Evolutionary conservation across 2,797 vertebrate genomes (phyloP).

Genomic region (Gastrophryne carolinensis): DNA sequence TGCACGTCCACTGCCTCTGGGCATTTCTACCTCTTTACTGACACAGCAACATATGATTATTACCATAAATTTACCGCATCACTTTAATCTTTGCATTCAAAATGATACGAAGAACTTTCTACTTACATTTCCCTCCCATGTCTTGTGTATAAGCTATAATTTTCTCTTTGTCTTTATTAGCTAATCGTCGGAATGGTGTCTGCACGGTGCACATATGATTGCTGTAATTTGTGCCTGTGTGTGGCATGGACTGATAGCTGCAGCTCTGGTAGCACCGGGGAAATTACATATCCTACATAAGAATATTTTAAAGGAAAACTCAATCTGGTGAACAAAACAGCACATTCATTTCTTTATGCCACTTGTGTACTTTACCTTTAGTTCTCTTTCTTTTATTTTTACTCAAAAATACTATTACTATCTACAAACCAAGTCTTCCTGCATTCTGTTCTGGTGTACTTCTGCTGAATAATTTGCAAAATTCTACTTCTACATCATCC

Average conservation of each 20-base stretch:
- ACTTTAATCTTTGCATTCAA: neutral
- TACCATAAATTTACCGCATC: neutral
- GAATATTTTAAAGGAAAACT: too few species aligned
- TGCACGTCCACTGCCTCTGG: conserved; percentile 16
- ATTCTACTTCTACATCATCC: too few species aligned
- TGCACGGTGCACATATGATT: neutral
- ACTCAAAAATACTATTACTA: too few species aligned
- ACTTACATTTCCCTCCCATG: neutral
- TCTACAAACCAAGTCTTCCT: too few species aligned
- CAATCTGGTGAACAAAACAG: too few species aligned
- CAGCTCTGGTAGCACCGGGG: neutral
- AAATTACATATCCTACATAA: too few species aligned
- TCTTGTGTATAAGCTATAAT: neutral
- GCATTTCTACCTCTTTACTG: conserved; percentile 5
- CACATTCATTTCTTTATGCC: too few species aligned
- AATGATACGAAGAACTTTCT: neutral
- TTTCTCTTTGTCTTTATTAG: neutral
- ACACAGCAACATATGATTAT: neutral
- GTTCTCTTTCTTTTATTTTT: too few species aligned
- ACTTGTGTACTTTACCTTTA: too few species aligned
- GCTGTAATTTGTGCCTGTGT: neutral
- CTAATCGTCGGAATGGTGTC: neutral
- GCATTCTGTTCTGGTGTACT: too few species aligned
- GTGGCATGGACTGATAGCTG: neutral
- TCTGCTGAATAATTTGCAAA: too few species aligned